Evolutionary conservation across 2,888 invertebrate genomes (phyloP), one percentile per base, ranked within the genome.

Genomic region (Apotomis betuletana): DNA sequence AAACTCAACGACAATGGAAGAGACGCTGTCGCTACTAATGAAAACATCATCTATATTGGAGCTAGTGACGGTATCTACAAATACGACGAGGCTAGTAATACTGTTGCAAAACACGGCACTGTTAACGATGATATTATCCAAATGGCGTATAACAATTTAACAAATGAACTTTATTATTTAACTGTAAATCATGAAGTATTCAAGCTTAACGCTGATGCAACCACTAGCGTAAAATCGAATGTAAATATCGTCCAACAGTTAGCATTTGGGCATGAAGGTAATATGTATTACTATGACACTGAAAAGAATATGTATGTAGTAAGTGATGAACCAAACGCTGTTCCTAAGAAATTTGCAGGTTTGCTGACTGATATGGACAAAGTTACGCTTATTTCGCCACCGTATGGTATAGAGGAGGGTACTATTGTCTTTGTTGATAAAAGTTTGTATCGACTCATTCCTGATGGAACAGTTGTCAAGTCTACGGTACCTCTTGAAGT

Each of bases 1-100:
- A 67, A 67, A 57, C 13, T 72, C 36, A 57, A 62, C 15, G 52
- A 67, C 41, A 67, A 67, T 15, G 67, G 71, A 6, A 72, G 71
- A 63, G 67, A 72, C 51, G 52, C 62, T 13, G 36, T 51, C 0
- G 67, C 62, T 44, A 72, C 62, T 51, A 15, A 52, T 36, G 67
- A 57, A 10, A 63, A 72, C 5, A 8, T 13, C 8, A 44, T 72
- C 3, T 67, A 58, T 13, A 51, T 72, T n/a, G 71, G 62, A 10
- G 67, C 71, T 51, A 41, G 3, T 5, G 61, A 71, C 36, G 71
- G 71, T 4, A 49, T 71, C 13, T 67, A 71, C 41, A 71, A 67
- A 9, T 72, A 67, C 38, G 57, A 72, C 36, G 57, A 27, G 13
- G 52, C 44, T 12, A 49, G n/a, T 12, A 72, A 72, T 12, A 62